Conservation (phyloP, 2,797 vertebrate species). For the Trachops cirrhosus region DNA sequence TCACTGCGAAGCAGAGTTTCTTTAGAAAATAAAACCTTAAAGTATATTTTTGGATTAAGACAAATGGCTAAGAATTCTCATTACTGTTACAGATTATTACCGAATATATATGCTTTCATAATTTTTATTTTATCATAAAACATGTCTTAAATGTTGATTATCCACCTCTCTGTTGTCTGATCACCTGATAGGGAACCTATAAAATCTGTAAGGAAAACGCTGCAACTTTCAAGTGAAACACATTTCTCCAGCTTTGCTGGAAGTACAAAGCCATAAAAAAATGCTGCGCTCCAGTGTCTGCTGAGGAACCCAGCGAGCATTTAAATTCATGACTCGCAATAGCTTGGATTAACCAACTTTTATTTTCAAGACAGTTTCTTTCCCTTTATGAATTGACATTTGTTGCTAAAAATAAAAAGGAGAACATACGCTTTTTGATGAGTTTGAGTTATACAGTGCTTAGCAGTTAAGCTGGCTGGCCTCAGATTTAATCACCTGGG, state of each 20-base stretch:
- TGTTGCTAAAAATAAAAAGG: constrained; percentile 20
- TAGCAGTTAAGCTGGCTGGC: not conserved
- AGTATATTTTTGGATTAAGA: not conserved
- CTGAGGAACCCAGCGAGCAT: not conserved
- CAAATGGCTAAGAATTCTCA: not conserved
- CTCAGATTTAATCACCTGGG: not conserved
- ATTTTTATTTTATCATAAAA: not conserved
- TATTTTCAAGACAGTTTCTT: not conserved
- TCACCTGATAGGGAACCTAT: not conserved
- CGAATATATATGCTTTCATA: not conserved
- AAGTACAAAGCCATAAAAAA: not conserved
- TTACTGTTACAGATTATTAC: not conserved
- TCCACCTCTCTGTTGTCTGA: not conserved
- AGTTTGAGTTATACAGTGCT: not conserved
- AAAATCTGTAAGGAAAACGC: not conserved
- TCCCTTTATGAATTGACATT: not conserved
- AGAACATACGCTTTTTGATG: not conserved
- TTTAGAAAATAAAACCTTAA: not conserved
- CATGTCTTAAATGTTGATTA: not conserved
- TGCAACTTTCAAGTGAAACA: not conserved
- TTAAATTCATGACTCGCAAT: not conserved
- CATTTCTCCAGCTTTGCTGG: not conserved
- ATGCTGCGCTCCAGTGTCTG: not conserved
- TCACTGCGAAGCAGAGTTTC: not conserved
- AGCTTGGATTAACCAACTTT: not conserved